Base-by-base conservation (phyloP, 2,888 invertebrate species). In the Pyrochroa serraticornis region DNA sequence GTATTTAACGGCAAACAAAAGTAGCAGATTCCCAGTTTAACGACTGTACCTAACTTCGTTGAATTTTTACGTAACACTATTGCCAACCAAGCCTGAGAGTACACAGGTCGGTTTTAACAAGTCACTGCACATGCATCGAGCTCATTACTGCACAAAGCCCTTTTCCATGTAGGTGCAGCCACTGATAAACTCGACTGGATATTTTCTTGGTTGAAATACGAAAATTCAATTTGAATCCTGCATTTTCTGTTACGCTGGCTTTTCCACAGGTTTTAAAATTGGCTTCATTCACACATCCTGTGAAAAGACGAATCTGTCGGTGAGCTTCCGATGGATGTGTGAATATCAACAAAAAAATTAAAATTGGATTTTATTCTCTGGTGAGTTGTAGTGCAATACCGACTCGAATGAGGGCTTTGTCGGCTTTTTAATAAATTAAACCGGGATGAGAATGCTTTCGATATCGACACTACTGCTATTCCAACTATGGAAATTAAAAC, bases 321-420 rank as follows among this genome's bases (percentile, higher is more conserved):
- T 38, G 12, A 13, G 10, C 36, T 13, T 46, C 39, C 38, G n/a
- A 39, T 48, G 48, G 22, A 38, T 39, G 38, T 38, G 39, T 32
- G 48, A 48, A 48, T 48, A 48, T 38, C 38, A 38, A 38, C 47
- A 48, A 38, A 37, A 38, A 48, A 32, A 38, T 36, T 46, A n/a
- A 35, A 36, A 53, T 53, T 53, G 53, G 53, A 53, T 53, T 53
- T 53, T 35, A 46, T 41, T 34, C 46, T 53, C 53, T 36, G n/a
- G 39, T 30, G 53, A 43, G 33, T 41, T 14, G n/a, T 10, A 43
- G 33, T 43, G n/a, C n/a, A 46, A 7, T 44, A 13, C n/a, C 10
- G 31, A 7, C 14, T 39, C 14, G 38, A 22, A 38, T 47, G 32
- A 22, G 34, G 30, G 13, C 9, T 48, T 48, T 48, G 10, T 38